Evolutionary conservation across 2,797 vertebrate genomes (phyloP).

Genomic region (Tinamus major): DNA sequence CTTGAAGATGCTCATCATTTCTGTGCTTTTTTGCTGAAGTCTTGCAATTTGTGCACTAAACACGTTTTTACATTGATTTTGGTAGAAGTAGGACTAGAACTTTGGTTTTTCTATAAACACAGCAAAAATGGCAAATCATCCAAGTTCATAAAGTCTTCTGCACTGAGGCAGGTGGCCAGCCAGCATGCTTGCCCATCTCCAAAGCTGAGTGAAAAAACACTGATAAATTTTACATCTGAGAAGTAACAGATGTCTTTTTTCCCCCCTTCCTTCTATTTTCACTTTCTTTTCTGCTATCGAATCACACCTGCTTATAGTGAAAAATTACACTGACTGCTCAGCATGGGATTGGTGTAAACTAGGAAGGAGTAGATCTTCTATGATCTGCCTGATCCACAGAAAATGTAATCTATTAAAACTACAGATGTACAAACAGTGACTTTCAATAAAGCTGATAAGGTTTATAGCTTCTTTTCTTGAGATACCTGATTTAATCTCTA

Average conservation of each 20-base stretch:
- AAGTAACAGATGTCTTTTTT: background rate
- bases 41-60: background rate
- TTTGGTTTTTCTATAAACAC: background rate
- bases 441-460: background rate
- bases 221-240: background rate
- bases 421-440: background rate
- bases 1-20: background rate
- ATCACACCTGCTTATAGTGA: background rate
- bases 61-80: background rate
- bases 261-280: fast-evolving
- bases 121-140: background rate
- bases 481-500: background rate
- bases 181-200: background rate
- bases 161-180: background rate
- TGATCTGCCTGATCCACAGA: background rate
- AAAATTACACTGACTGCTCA: background rate
- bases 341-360: background rate
- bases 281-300: background rate
- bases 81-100: background rate
- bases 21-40: background rate
- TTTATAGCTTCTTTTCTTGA: background rate
- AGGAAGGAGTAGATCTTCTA: background rate
- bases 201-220: background rate
- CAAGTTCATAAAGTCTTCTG: background rate
- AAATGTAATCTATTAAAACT: background rate